Conservation (phyloP, 1,140 invertebrate species). For the Mesaphorura yosii region DNA sequence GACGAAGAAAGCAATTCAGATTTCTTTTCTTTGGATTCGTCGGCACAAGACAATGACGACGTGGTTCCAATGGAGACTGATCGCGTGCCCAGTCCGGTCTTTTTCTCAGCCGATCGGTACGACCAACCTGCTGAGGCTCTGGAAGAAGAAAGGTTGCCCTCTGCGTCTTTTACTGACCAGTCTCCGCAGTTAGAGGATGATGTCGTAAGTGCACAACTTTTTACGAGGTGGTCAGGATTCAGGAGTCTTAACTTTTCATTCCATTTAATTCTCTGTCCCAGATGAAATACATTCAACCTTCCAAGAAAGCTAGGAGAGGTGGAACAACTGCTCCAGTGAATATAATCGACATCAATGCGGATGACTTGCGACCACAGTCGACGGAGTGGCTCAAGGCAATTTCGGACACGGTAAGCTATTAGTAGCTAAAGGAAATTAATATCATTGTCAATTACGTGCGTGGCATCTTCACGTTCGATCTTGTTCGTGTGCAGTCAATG, state of each 20-base stretch:
- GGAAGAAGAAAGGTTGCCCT: no score
- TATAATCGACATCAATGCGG: slow-evolving; percentile 71
- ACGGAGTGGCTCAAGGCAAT: slow-evolving; percentile 65
- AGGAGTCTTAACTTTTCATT: not conserved
- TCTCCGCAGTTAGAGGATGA: no score
- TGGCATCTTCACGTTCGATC: no score
- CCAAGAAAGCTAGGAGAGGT: slow-evolving; percentile 39
- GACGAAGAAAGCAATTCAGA: slow-evolving; percentile 37
- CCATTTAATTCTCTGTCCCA: slow-evolving; percentile 6
- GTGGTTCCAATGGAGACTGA: slow-evolving; percentile 2
- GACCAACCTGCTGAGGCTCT: no score
- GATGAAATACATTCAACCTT: slow-evolving; percentile 33
- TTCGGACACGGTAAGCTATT: slow-evolving; percentile 22
- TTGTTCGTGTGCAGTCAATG: slow-evolving; percentile 13
- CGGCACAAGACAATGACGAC: not conserved
- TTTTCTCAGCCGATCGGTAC: no score
- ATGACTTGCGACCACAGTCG: slow-evolving; percentile 65
- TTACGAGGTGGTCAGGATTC: no score
- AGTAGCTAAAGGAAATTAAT: no score
- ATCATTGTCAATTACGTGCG: no score
- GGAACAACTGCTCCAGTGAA: slow-evolving; percentile 43
- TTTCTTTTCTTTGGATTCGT: slow-evolving; percentile 33
- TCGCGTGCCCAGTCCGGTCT: no score
- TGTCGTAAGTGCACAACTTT: not conserved
- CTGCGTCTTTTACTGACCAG: not conserved